A percentile compares a stretch with the other conserved stretches of the same genome.
Conservation (phyloP, 1,140 invertebrate species). For the Drosophila sproati region DNA sequence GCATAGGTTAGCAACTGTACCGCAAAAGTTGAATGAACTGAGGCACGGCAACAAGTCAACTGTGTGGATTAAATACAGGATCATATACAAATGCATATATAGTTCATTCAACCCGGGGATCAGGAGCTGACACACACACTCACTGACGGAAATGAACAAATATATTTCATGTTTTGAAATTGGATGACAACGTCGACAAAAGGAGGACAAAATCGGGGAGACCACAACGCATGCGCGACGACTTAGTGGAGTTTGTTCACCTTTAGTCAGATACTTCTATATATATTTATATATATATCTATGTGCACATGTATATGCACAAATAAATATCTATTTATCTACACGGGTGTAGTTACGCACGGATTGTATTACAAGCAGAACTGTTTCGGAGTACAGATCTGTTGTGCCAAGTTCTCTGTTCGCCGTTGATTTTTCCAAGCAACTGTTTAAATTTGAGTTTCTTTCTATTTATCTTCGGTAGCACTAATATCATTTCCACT, state of each 20-base stretch:
- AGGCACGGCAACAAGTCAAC: constrained; percentile 55
- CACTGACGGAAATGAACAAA: constrained; percentile 60
- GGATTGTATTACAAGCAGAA: constrained; percentile 75
- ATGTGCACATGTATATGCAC: constrained; percentile 33
- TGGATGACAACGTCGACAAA: constrained; percentile 59
- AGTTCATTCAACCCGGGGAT: constrained; percentile 65
- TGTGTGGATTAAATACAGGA: constrained; percentile 28
- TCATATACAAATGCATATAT: constrained; percentile 5
- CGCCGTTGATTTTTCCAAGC: constrained; percentile 67
- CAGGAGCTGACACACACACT: constrained; percentile 12
- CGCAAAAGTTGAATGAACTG: constrained; percentile 35
- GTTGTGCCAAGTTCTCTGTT: neutral
- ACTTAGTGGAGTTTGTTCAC: constrained; percentile 68
- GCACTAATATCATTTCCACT: constrained; percentile 74
- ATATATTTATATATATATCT: too few relatives aligned
- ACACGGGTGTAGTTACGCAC: constrained; percentile 72
- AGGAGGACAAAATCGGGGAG: constrained; percentile 33
- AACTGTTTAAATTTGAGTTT: constrained; percentile 72
- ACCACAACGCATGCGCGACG: constrained; percentile 62
- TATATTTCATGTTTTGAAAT: constrained; percentile 77
- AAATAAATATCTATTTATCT: constrained; percentile 24
- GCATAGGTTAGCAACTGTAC: neutral
- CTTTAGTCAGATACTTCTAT: constrained; percentile 21
- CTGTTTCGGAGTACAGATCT: constrained; percentile 11
- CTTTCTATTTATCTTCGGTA: constrained; percentile 67